Conservation (phyloP, 2,888 invertebrate genomes). For the Slavum lentiscoides region DNA sequence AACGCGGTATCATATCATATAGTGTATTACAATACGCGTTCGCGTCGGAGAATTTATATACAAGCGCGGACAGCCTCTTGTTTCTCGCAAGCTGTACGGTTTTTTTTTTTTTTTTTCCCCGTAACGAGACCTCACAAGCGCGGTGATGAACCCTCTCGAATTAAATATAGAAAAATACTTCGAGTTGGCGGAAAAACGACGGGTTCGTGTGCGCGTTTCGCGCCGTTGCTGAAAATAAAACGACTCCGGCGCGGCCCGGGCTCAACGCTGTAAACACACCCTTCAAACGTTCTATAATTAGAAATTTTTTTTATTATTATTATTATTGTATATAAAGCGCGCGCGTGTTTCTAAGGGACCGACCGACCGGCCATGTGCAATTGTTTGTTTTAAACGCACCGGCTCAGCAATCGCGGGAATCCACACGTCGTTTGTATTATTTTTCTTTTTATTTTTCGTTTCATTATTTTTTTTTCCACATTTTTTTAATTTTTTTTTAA, state of each 20-base stretch:
- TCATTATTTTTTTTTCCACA: neutral
- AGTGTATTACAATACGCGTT: too few species aligned
- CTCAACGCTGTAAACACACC: slow-evolving; percentile 49
- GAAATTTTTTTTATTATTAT: slow-evolving; percentile 35
- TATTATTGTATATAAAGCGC: slow-evolving; percentile 3
- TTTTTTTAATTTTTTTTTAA: slow-evolving; percentile 32
- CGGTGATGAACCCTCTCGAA: slow-evolving; percentile 37
- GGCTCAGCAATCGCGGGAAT: slow-evolving; percentile 48
- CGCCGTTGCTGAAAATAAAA: slow-evolving; percentile 52
- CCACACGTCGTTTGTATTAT: slow-evolving; percentile 45
- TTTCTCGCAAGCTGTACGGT: neutral
- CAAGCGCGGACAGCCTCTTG: neutral
- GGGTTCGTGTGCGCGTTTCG: slow-evolving; percentile 40
- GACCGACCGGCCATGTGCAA: slow-evolving; percentile 49
- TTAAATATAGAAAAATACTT: slow-evolving; percentile 49
- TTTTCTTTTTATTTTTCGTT: neutral
- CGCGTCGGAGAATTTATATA: too few species aligned
- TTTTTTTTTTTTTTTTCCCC: neutral
- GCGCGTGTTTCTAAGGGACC: slow-evolving; percentile 31
- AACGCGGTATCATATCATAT: too few species aligned
- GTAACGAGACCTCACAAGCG: slow-evolving; percentile 3
- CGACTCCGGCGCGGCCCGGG: slow-evolving; percentile 23
- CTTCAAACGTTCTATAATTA: slow-evolving; percentile 45
- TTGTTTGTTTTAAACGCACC: slow-evolving; percentile 49
- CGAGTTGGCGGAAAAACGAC: slow-evolving; percentile 46